phyloP scores from a whole-genome alignment of 2,113 vertebrate species.

The Notothenia rossii region DNA sequence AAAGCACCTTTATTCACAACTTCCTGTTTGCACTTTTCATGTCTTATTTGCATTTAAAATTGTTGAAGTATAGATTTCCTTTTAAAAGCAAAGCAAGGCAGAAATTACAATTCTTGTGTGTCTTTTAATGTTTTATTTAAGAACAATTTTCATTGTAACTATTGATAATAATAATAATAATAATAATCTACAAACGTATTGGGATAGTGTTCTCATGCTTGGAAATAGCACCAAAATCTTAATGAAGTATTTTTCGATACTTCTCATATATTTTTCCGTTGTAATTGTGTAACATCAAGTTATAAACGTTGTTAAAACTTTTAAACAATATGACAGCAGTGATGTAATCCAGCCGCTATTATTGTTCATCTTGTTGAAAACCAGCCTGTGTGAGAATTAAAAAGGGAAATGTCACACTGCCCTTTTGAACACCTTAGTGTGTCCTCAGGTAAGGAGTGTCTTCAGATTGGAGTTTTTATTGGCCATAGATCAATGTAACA shows the following conservation, averaged over 20 bases:
- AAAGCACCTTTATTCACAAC: not conserved
- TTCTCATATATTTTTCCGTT: not conserved
- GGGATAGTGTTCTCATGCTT: not conserved
- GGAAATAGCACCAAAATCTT: conserved; percentile 7
- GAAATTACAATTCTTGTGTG: not conserved
- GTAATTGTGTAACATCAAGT: not conserved
- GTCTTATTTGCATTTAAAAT: not conserved
- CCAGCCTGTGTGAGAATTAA: not conserved
- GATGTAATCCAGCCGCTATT: no score
- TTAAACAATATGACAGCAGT: not conserved
- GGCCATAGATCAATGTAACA: no score
- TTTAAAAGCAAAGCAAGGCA: not conserved
- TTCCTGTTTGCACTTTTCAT: conserved; percentile 23
- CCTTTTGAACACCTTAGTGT: no score
- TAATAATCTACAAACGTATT: not conserved
- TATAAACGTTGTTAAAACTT: not conserved
- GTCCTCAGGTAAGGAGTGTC: no score
- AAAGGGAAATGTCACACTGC: not conserved
- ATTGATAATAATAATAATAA: not conserved
- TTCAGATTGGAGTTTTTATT: no score
- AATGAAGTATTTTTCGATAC: not conserved
- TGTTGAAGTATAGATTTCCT: not conserved
- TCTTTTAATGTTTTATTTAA: not conserved
- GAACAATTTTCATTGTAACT: not conserved
- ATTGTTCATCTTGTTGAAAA: not conserved